phyloP scores from a whole-genome alignment of 2,113 vertebrate species.

The Lontra canadensis region DNA sequence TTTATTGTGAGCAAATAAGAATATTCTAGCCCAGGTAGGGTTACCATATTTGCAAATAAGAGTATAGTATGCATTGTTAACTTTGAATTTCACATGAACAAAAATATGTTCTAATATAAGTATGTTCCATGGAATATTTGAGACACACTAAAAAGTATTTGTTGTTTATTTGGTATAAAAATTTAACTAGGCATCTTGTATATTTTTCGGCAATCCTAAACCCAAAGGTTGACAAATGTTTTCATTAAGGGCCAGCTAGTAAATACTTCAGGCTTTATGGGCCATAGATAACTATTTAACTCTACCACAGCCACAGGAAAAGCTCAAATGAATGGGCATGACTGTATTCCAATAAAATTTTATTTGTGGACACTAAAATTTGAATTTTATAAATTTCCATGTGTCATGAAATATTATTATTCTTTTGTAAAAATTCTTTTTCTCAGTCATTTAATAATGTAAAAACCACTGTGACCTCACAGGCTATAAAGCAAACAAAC shows the following conservation, averaged over 20 bases:
- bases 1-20: not conserved
- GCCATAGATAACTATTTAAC: not conserved
- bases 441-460: not conserved
- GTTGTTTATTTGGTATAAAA: not conserved
- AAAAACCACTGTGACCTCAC: not conserved
- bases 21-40: not conserved
- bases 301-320: not conserved
- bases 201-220: not conserved
- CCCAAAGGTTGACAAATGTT: not conserved
- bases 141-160: constrained; percentile 1
- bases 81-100: not conserved
- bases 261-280: not conserved
- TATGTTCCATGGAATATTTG: not conserved
- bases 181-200: not conserved
- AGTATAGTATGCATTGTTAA: not conserved
- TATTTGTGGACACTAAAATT: not conserved
- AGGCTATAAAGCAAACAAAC: not conserved
- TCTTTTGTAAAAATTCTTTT: not conserved
- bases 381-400: not conserved
- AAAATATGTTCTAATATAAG: not conserved
- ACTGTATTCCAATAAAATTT: not conserved
- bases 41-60: not conserved
- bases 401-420: not conserved
- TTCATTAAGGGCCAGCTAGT: not conserved
- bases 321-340: not conserved